Base-by-base conservation (phyloP, 2,888 invertebrate genomes). In the Julus scanicus region DNA sequence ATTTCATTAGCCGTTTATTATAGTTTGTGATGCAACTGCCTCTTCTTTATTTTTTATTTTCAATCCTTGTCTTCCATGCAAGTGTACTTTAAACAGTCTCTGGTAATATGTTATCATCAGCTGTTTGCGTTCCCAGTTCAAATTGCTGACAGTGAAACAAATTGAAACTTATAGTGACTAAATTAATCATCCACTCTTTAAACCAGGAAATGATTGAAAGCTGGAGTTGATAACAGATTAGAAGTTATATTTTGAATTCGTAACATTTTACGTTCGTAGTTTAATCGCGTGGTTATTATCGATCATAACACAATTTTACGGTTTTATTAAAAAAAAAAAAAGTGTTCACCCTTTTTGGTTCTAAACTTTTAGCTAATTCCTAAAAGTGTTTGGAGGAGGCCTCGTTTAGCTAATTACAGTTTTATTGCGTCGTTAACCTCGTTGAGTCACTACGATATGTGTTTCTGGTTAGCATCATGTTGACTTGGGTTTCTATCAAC, bases 151-250 rank as follows among this genome's bases (percentile, higher is more conserved):
- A 15, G 57, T 57, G 17, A 57, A 57, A 57, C 13, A 57, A 57
- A 17, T 17, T 8, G 8, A 13, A 53, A 11, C 53, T 53, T 53
- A 29, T 29, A 3, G 63, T 20, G n/a, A 63, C 20, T 20, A 63
- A 63, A 63, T 63, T 63, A 71, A 71, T 71, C 71, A 71, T 71
- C 71, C 63, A 29, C 71, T 11, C 71, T 71, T 71, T 71, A 71
- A 71, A 71, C 71, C 71, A 71, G 71, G 71, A 71, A 71, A n/a
- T 71, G 71, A 71, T 71, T 29, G 29, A 29, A 71, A 29, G 11
- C 71, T 71, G 11, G 29, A n/a, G 29, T 29, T 71, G 29, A 71
- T 29, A 29, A 71, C 29, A 11, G 71, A 29, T 71, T 29, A 63
- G 8, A 6, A 71, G 29, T 71, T 29, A 29, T 29, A 29, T 29